Evolutionary conservation across 1,140 invertebrate species (phyloP), one percentile per base, ranked within the genome.

Genomic region (Drosophila fuyamai): DNA sequence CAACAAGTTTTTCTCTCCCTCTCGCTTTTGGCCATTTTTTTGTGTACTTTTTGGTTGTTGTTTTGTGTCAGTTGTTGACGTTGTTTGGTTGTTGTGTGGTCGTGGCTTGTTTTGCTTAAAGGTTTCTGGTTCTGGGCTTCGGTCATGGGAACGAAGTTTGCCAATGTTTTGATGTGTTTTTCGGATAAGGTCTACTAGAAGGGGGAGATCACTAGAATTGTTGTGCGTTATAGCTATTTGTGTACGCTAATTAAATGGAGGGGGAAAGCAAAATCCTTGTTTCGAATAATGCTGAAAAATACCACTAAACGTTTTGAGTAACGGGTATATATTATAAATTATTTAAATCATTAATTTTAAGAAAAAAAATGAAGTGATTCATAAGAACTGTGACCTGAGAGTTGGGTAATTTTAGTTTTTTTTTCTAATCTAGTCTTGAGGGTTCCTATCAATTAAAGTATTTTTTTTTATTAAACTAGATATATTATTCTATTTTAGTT

Each of bases 31-130:
- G 84, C 83, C 83, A 86, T 86, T 89, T 86, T 86, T 66, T 32
- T 32, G 8, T 59, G 48, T 46, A 44, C 56, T 29, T 16, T 46
- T n/a, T 66, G 48, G 29, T 48, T 63, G 48, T 46, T 36, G 67
- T 38, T 48, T 61, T 70, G 63, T 85, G 79, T 82, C 82, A 86
- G 82, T 76, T 72, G 82, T 88, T 83, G 79, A 83, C 77, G 73
- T 77, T 51, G 53, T 53, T 63, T 44, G 68, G 62, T 53, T 57
- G 67, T 76, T 83, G 84, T 86, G 82, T 86, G 84, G 83, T 89
- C 83, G 83, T 75, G 48, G 76, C 67, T 89, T 86, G 83, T 89
- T 86, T 86, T 86, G 84, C 67, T 89, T 86, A 83, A 88, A 88
- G 79, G 77, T 84, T 79, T 84, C 57, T 58, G 63, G 56, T 68